phyloP scores from a whole-genome alignment of 2,113 vertebrate species.

The Ophiodon elongatus region DNA sequence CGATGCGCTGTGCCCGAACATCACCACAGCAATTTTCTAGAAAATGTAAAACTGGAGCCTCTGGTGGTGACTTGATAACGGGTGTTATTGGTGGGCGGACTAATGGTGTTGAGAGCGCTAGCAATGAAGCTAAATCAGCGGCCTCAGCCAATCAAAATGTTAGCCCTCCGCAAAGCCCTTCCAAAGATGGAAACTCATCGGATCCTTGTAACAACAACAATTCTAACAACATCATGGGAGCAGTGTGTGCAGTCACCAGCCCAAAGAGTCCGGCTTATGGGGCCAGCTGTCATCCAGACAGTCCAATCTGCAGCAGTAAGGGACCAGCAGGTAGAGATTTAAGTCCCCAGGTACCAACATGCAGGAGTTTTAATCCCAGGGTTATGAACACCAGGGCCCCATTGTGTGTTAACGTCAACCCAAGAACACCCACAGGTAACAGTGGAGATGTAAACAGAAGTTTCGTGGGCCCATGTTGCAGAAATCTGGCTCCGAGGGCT shows the following conservation, averaged over 20 bases:
- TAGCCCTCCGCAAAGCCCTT: neutral
- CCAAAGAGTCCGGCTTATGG: neutral
- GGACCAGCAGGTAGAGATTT: conserved; percentile 2
- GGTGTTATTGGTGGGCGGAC: neutral
- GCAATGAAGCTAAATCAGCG: neutral
- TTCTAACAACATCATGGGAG: neutral
- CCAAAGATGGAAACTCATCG: neutral
- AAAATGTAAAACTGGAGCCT: conserved; percentile 20
- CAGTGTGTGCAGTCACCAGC: neutral
- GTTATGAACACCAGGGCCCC: neutral
- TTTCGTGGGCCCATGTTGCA: conserved; percentile 42
- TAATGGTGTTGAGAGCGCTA: neutral
- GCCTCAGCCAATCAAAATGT: neutral
- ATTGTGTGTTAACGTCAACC: neutral
- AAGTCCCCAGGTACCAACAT: neutral
- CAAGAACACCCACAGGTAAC: neutral
- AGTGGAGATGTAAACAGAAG: neutral
- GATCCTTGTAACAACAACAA: neutral
- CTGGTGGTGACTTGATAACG: neutral
- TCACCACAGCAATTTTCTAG: conserved; percentile 64
- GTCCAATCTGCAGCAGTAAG: conserved; percentile 7
- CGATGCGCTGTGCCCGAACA: conserved; percentile 80
- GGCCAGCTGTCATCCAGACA: neutral
- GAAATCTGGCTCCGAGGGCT: conserved; percentile 12
- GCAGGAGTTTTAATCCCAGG: conserved; percentile 14